Evolutionary conservation across 2,113 vertebrate species (phyloP), one percentile per base, ranked within the genome.

Genomic region (Pelecanoides urinatrix): DNA sequence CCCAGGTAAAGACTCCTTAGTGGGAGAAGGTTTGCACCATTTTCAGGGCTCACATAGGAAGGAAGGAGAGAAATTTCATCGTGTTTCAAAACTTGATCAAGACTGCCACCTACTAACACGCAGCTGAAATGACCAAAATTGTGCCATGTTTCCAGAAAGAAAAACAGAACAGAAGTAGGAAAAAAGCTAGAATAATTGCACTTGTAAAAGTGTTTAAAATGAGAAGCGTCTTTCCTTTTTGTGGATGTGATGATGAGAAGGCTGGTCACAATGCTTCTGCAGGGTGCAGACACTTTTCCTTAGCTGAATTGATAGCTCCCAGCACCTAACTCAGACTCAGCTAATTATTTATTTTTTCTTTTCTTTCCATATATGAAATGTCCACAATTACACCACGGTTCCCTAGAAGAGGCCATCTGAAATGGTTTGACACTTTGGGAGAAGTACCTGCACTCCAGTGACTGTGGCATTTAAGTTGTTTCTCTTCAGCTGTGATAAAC

Each of bases 31-130:
- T 82, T 79, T 74, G 70, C 38, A 44, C 45, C 16, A 18, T 49
- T 75, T 71, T 26, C 66, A 86, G 52, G 20, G 16, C 34, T 6
- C 0, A 0, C 16, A 16, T 30, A 17, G 25, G 29, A 34, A 77
- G 42, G 55, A 27, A 50, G 85, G 27, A 50, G 38, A 82, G 49
- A 77, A n/a, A 56, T 40, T 45, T 49, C 78, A 44, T 53, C 11
- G 7, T 30, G 19, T 85, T 86, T 86, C 90, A 98, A 98, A 98
- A 96, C 93, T 76, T 97, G 96, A 82, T 89, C 92, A 66, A 98
- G 97, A 97, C 97, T 98, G 98, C 98, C 98, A 98, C 93, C 98
- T 98, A 97, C 92, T 93, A 22, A 70, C 86, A 44, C 0, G 2
- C 44, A 55, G 68, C 47, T 92, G 97, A 92, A 98, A 97, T 93